Base-by-base conservation (phyloP, 2,797 vertebrate species). In the Tenualosa thibaudeaui region DNA sequence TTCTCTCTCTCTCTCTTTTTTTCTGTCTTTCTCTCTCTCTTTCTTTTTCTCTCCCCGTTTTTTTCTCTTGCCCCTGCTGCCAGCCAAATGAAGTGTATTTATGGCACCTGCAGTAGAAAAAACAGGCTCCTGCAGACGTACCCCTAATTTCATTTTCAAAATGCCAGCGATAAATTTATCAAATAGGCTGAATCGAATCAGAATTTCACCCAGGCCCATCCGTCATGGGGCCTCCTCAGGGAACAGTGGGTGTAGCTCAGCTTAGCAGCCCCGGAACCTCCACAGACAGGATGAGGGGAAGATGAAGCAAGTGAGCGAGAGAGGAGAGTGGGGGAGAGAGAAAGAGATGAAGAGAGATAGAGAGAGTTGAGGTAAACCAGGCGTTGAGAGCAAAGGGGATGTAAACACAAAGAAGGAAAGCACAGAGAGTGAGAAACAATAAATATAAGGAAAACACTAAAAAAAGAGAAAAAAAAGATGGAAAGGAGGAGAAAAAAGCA, bases 61-160 rank as follows among this genome's bases (percentile, higher is more conserved):
- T 22, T 68, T 51, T 65, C 26, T 50, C 8, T 82, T 3, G 17
- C 37, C 82, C 22, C 68, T 53, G 22, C 62, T 83, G 26, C 43
- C 37, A 82, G 92, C 91, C 91, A 93, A 91, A 95, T 91, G 87
- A 93, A 94, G 90, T 93, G 89, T 95, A 94, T 94, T 95, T 95
- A 93, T 94, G 94, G 93, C 92, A 94, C 93, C 93, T 93, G 91
- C 87, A 88, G 91, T 91, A 92, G 90, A 90, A 92, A 92, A 95
- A 95, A 88, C 90, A 93, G 92, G 92, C 93, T 95, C 92, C 83
- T 85, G 88, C 91, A 94, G 90, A 91, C 84, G 84, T 94, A 93
- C 90, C 90, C 93, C 91, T 94, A 93, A 94, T 94, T 95, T 92
- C 89, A 91, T 94, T 94, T 93, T 93, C 92, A 94, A 95, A 96